Conservation (phyloP, 2,888 invertebrate species). For the Masnerella sp. region DNA sequence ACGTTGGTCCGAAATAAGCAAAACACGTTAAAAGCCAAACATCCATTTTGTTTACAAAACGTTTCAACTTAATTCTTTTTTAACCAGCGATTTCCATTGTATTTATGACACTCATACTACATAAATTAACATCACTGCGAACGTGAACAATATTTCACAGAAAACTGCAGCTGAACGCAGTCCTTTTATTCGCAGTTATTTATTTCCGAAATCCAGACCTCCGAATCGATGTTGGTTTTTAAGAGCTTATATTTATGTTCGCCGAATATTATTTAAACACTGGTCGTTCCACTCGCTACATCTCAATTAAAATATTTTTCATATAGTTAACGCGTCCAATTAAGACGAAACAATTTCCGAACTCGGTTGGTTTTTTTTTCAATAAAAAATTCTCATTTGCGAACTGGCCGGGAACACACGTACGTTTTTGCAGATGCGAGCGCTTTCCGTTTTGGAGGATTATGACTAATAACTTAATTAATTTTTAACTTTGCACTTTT, state of each 20-base stretch:
- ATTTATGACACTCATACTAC: constrained; percentile 44
- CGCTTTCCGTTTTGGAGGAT: not conserved
- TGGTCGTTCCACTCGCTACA: not conserved
- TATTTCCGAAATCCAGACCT: constrained; percentile 36
- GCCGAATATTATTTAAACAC: constrained; percentile 28
- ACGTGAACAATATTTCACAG: constrained; percentile 47
- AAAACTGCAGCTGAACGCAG: constrained; percentile 36
- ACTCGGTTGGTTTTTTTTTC: not conserved
- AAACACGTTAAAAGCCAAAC: constrained; percentile 27
- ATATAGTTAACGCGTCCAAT: not conserved
- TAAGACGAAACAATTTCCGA: not conserved
- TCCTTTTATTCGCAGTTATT: constrained; percentile 43
- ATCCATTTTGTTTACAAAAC: constrained; percentile 20
- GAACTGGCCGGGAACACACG: no score
- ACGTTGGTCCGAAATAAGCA: not conserved
- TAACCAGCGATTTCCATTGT: constrained; percentile 38
- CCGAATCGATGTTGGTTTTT: constrained; percentile 32
- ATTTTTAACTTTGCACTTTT: constrained; percentile 5
- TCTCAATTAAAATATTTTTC: constrained; percentile 17
- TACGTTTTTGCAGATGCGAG: constrained; percentile 2
- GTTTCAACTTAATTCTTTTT: constrained; percentile 20
- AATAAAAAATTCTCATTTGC: not conserved
- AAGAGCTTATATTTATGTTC: constrained; percentile 30
- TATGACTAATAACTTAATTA: constrained; percentile 22
- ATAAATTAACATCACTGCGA: constrained; percentile 45